phyloP scores from a whole-genome alignment of 2,888 invertebrate species.

The Meliscaeva auricollis region DNA sequence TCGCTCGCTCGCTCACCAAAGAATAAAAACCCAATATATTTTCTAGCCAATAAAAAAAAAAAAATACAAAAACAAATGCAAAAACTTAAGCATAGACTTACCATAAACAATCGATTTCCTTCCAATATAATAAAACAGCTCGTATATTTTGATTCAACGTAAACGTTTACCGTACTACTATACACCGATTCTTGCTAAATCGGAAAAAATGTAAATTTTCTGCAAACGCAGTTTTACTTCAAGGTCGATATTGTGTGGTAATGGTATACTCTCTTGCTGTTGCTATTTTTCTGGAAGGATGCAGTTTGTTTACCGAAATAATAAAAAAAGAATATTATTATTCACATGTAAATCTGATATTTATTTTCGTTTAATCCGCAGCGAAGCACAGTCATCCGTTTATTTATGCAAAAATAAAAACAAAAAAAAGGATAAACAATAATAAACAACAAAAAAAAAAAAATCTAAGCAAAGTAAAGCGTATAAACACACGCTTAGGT shows the following conservation, averaged over 20 bases:
- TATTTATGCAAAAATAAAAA: slow-evolving; percentile 35
- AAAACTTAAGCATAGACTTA: slow-evolving; percentile 42
- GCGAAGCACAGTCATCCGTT: slow-evolving; percentile 29
- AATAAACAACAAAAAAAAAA: slow-evolving; percentile 37
- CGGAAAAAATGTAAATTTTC: slow-evolving; percentile 28
- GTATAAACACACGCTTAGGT: slow-evolving; percentile 15
- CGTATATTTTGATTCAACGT: slow-evolving; percentile 30
- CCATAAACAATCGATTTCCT: slow-evolving; percentile 51
- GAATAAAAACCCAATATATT: slow-evolving; percentile 42
- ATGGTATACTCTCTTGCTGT: not conserved
- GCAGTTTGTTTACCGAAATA: slow-evolving; percentile 25
- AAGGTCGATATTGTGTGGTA: slow-evolving; percentile 28
- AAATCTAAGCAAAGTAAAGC: not conserved
- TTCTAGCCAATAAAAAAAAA: slow-evolving; percentile 35
- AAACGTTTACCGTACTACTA: slow-evolving; percentile 1
- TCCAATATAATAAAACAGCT: slow-evolving; percentile 38
- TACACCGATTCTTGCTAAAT: slow-evolving; percentile 8
- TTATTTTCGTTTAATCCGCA: slow-evolving; percentile 46
- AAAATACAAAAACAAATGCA: not conserved
- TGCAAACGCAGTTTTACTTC: slow-evolving; percentile 23
- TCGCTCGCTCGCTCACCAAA: not conserved
- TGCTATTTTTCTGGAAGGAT: not conserved
- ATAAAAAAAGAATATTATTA: slow-evolving; percentile 3
- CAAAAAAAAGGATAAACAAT: slow-evolving; percentile 11
- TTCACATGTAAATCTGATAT: slow-evolving; percentile 32